A percentile compares a stretch with the other conserved stretches of the same genome.
Evolutionary conservation across 1,140 invertebrate genomes (phyloP).

Genomic region (Onthophagus taurus): DNA sequence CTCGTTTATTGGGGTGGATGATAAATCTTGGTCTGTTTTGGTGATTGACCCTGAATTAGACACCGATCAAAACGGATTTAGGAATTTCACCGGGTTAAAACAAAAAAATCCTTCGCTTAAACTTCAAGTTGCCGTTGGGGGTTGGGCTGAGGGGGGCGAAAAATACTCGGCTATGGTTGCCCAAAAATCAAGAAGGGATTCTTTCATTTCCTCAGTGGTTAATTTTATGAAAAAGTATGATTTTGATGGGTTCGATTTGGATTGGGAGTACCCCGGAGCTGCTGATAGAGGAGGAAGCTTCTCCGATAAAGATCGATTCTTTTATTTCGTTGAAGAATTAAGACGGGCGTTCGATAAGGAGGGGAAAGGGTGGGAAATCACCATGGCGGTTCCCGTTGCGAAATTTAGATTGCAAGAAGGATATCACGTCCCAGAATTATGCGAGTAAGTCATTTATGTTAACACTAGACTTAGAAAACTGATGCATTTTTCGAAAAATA

Average conservation of each 20-base stretch:
- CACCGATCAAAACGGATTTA: conserved; percentile 64
- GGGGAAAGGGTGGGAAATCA: conserved; percentile 72
- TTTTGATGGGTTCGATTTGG: conserved; percentile 76
- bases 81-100: conserved; percentile 69
- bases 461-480: no score
- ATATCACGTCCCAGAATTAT: conserved; percentile 79
- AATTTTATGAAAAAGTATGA: conserved; percentile 64
- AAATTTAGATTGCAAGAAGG: conserved; percentile 78
- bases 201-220: conserved; percentile 67
- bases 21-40: conserved; percentile 65
- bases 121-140: conserved; percentile 71
- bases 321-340: conserved; percentile 75
- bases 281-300: conserved; percentile 74
- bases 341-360: conserved; percentile 64
- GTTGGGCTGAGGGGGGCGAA: conserved; percentile 78
- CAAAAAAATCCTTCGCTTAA: conserved; percentile 64
- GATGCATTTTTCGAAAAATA: no score
- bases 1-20: conserved; percentile 80
- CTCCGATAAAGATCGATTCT: conserved; percentile 72
- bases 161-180: conserved; percentile 76
- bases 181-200: conserved; percentile 51
- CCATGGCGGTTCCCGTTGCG: conserved; percentile 76
- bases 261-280: conserved; percentile 82
- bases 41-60: conserved; percentile 75
- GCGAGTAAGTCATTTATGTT: conserved; percentile 73